A percentile compares a stretch with the other conserved stretches of the same genome.
These are phyloP conservation scores for Caenorhabditis sinica DNA, from an alignment of 2,888 invertebrate species.

Conservation along the genomic window DNA sequence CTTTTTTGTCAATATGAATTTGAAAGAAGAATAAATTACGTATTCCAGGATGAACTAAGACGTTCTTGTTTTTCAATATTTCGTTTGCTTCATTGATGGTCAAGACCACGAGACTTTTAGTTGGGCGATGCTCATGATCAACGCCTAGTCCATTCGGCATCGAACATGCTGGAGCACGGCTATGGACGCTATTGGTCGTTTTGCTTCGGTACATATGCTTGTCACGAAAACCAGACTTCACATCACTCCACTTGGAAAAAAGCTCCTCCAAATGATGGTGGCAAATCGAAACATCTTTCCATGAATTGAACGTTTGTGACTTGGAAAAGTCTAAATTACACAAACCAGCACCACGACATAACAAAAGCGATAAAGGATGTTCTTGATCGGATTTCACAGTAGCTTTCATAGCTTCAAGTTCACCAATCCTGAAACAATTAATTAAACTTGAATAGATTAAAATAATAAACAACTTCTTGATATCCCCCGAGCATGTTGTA, in stretches of 20 bases:
- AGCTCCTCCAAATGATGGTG: background rate
- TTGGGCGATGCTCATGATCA: background rate
- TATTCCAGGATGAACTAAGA: constrained; percentile 17
- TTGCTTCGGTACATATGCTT: background rate
- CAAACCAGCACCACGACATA: background rate
- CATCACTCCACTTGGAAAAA: background rate
- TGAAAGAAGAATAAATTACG: background rate
- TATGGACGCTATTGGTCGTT: background rate
- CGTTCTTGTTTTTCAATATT: background rate
- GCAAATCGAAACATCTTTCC: constrained; percentile 9
- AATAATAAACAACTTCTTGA: too few species aligned
- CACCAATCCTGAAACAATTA: too few species aligned
- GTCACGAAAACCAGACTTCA: background rate
- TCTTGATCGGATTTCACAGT: too few species aligned
- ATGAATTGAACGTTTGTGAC: background rate
- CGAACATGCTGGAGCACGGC: too few species aligned
- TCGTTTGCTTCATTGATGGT: background rate
- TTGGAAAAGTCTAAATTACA: constrained; percentile 2
- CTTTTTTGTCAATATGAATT: too few species aligned
- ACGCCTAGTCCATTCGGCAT: background rate
- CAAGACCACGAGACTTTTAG: background rate
- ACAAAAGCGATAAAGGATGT: background rate
- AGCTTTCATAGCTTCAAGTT: too few species aligned
- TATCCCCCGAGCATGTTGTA: too few species aligned
- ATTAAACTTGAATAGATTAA: too few species aligned